These are phyloP conservation scores for Luscinia luscinia DNA, from an alignment of 2,797 vertebrate species.

Conservation along the genomic window DNA sequence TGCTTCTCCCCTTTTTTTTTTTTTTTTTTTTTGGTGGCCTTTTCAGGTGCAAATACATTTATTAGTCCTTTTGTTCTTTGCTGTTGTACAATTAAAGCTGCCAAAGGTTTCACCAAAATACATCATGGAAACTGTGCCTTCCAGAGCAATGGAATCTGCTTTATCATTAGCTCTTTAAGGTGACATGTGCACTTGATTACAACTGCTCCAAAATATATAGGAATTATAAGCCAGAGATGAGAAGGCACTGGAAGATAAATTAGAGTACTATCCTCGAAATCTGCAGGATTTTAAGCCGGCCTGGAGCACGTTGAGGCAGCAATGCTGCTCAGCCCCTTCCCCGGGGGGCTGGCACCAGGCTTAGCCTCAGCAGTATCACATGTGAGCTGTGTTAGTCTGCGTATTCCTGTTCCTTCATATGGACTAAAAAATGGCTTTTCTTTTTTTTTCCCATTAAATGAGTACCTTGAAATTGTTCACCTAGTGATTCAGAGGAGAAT, in stretches of 20 bases:
- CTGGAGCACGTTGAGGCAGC: fast-evolving
- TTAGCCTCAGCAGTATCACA: not conserved
- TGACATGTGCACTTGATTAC: not conserved
- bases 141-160: constrained; percentile 9
- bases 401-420: not conserved
- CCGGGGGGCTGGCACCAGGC: not conserved
- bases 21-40: not conserved
- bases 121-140: not conserved
- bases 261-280: not conserved
- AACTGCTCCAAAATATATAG: not conserved
- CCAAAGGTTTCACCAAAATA: constrained; percentile 30
- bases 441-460: not conserved
- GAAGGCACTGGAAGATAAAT: constrained; percentile 32
- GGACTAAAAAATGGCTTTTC: not conserved
- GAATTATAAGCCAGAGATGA: not conserved
- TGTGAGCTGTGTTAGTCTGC: not conserved
- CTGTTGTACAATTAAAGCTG: constrained; percentile 47
- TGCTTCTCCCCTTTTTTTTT: not conserved
- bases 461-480: not conserved
- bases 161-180: constrained; percentile 21
- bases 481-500: not conserved
- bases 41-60: constrained; percentile 32
- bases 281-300: not conserved
- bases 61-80: constrained; percentile 18
- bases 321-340: not conserved